Conservation (phyloP, 1,140 invertebrate species). For the Choristoneura fumiferana region DNA sequence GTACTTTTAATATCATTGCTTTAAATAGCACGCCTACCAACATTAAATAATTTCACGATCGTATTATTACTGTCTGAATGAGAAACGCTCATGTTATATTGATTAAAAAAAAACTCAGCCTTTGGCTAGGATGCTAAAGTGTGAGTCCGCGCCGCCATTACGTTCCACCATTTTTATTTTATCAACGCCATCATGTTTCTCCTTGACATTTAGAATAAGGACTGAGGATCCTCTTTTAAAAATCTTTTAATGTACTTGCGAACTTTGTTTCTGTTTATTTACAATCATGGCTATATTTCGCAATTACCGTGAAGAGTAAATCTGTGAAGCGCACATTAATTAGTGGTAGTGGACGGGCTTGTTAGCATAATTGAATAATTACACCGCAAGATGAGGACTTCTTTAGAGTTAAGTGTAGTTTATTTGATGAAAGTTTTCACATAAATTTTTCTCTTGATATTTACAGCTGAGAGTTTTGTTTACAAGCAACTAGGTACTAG, state of each 20-base stretch:
- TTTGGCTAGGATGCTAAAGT: constrained; percentile 10
- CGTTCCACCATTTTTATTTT: constrained; percentile 39
- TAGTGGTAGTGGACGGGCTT: neutral
- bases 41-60: constrained; percentile 1
- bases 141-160: constrained; percentile 22
- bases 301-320: neutral
- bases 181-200: constrained; percentile 44
- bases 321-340: constrained; percentile 9
- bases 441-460: neutral
- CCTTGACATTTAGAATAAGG: constrained; percentile 56
- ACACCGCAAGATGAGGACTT: neutral
- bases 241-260: constrained; percentile 36
- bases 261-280: constrained; percentile 17
- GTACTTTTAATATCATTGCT: too few relatives aligned
- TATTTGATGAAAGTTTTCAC: constrained; percentile 2
- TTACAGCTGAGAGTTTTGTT: neutral
- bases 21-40: too few relatives aligned
- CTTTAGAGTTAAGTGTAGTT: neutral
- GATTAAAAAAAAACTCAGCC: neutral
- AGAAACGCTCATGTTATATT: neutral
- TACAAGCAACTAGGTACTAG: too few relatives aligned
- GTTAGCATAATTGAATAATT: constrained; percentile 17
- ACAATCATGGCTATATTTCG: constrained; percentile 19
- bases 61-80: constrained; percentile 14
- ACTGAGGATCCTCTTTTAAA: constrained; percentile 43